Percentiles rank a stretch among this genome's conserved stretches.
Evolutionary conservation across 2,113 vertebrate species (phyloP).

Genomic region (Numenius arquata): DNA sequence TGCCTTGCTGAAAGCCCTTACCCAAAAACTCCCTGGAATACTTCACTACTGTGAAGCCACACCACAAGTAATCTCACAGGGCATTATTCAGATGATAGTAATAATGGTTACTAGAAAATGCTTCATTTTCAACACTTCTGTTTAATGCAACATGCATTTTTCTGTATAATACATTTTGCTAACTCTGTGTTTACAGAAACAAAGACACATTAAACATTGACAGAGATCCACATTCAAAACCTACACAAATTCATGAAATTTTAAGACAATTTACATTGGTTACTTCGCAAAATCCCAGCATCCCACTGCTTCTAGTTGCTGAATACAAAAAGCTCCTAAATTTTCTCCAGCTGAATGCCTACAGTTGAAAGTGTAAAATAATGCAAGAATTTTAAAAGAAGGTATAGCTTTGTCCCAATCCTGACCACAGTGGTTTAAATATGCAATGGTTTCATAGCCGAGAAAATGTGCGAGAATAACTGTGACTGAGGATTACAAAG

Average conservation of each 20-base stretch:
- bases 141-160: neutral
- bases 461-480: neutral
- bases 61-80: neutral
- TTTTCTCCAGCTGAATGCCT: conserved; percentile 1
- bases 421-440: neutral
- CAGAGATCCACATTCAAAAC: neutral
- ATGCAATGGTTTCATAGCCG: neutral
- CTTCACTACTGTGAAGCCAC: neutral
- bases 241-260: neutral
- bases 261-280: neutral
- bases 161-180: neutral
- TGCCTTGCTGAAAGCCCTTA: neutral
- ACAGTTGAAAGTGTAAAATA: neutral
- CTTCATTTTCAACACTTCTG: neutral
- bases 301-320: neutral
- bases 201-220: neutral
- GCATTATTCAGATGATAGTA: neutral
- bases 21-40: neutral
- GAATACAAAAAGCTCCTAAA: neutral
- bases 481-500: neutral
- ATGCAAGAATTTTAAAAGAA: neutral
- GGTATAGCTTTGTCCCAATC: neutral
- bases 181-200: neutral
- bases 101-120: neutral
- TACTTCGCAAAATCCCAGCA: neutral